Evolutionary conservation across 2,113 vertebrate species (phyloP).

Genomic region (Leucopsar rothschildi): DNA sequence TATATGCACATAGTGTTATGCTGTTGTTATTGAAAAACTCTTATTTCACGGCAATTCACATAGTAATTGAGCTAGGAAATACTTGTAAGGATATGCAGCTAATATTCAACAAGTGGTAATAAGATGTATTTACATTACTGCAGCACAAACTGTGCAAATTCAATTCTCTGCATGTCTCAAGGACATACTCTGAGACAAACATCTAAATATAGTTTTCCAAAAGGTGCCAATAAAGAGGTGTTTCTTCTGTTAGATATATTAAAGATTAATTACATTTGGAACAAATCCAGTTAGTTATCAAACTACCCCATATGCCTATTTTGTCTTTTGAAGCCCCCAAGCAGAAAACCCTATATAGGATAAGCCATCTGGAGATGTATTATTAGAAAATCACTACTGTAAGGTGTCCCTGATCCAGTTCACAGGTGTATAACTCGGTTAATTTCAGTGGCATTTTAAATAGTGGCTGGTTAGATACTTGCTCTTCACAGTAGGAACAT

Average conservation of each 20-base stretch:
- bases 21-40: neutral
- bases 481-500: neutral
- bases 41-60: constrained; percentile 52
- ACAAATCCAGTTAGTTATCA: neutral
- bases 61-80: constrained; percentile 20
- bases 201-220: neutral
- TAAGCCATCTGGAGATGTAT: constrained; percentile 17
- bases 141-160: neutral
- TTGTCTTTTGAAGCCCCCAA: neutral
- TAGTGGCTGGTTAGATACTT: neutral
- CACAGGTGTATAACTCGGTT: neutral
- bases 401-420: neutral
- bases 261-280: constrained; percentile 13
- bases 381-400: constrained; percentile 9
- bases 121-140: neutral
- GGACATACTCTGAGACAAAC: neutral
- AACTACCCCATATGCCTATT: neutral
- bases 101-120: constrained; percentile 37
- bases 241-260: neutral
- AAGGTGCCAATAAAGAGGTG: neutral
- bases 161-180: neutral
- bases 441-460: constrained; percentile 29
- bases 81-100: neutral
- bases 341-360: neutral
- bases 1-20: neutral